A percentile compares a stretch with the other conserved stretches of the same genome.
Conservation (phyloP, 2,888 invertebrate species). For the Habroteleia sp. region DNA sequence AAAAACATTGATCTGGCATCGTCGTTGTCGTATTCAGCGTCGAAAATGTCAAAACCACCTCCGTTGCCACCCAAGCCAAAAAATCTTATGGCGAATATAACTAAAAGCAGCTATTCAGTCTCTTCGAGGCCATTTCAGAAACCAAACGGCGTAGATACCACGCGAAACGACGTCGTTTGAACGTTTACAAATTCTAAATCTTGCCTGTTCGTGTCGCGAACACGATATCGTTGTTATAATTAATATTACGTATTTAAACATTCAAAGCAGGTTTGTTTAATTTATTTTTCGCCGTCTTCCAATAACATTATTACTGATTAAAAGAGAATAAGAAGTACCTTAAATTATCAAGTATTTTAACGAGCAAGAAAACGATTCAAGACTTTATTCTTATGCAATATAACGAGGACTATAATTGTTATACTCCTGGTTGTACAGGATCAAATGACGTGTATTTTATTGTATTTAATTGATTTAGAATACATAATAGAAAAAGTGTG, state of each 20-base stretch:
- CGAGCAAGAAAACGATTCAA: background rate
- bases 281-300: conserved; percentile 65
- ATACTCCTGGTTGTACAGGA: conserved; percentile 76
- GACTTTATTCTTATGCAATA: conserved; percentile 4
- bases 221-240: too few species aligned
- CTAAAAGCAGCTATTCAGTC: conserved; percentile 71
- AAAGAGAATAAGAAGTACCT: conserved; percentile 1
- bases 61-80: conserved; percentile 90
- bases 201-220: too few species aligned
- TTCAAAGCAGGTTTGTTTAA: conserved; percentile 20
- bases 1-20: conserved; percentile 48
- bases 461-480: conserved; percentile 70
- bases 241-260: conserved; percentile 4
- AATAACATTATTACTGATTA: background rate
- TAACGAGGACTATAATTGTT: conserved; percentile 56
- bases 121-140: conserved; percentile 74
- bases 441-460: conserved; percentile 70
- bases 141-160: conserved; percentile 68
- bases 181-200: too few species aligned
- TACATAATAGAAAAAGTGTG: background rate
- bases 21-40: conserved; percentile 66
- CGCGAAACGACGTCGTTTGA: conserved; percentile 71
- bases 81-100: conserved; percentile 84
- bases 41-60: conserved; percentile 83
- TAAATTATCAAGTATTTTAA: conserved; percentile 12